A percentile compares a stretch with the other conserved stretches of the same genome.
These are phyloP conservation scores for Nasonia vitripennis DNA, from an alignment of 1,140 invertebrate species.

Conservation along the genomic window DNA sequence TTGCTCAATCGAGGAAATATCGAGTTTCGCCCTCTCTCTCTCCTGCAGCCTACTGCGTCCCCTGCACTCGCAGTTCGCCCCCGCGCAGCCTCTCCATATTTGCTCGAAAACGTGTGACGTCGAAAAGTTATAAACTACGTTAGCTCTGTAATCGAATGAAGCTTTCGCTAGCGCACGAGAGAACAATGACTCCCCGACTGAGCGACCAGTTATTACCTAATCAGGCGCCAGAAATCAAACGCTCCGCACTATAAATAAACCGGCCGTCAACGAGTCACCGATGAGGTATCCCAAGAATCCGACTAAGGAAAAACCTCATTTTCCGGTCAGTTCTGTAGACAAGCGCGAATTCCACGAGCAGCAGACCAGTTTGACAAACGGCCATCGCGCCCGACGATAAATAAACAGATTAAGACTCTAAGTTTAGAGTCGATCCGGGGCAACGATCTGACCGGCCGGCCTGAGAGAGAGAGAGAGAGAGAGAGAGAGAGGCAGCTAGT, in stretches of 20 bases:
- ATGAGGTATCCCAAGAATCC: neutral
- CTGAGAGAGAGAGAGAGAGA: neutral
- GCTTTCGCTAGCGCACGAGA: no score
- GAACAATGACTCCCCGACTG: no score
- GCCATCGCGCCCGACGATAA: neutral
- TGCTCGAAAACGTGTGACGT: neutral
- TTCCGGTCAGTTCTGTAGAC: neutral
- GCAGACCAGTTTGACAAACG: neutral
- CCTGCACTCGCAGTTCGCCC: neutral
- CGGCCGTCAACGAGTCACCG: no score
- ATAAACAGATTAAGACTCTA: constrained; percentile 33
- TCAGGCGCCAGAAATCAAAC: no score
- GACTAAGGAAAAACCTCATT: neutral
- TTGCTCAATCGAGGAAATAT: constrained; percentile 70
- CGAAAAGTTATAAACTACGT: no score
- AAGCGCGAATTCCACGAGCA: neutral
- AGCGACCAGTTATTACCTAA: no score
- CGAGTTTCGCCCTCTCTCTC: constrained; percentile 57
- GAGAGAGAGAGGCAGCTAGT: neutral
- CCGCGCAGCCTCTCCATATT: neutral
- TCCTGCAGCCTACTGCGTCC: neutral
- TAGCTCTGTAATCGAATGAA: no score
- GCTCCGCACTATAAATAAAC: no score
- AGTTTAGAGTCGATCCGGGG: constrained; percentile 12
- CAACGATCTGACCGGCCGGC: constrained; percentile 11